Evolutionary conservation across 2,113 vertebrate genomes (phyloP), one percentile per base, ranked within the genome.

Genomic region (Cryptomyrus ogoouensis): DNA sequence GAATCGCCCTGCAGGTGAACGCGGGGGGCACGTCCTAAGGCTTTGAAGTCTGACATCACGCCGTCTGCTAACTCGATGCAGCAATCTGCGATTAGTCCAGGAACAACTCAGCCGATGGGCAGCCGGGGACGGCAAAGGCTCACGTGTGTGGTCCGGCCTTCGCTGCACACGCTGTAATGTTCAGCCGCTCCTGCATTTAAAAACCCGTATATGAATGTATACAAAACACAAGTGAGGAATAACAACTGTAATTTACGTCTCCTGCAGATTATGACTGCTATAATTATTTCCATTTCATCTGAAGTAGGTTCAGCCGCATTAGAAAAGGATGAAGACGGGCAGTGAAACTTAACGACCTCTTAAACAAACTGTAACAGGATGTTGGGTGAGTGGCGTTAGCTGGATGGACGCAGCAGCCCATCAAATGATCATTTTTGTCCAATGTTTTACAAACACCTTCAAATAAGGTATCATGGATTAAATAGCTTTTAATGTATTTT

Each of bases 171-270:
- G 0, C 19, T 46, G 19, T 24, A 47, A 12, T 21, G 24, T n/a
- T 46, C 39, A 46, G 39, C 44, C 17, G 2, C 44, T 47, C 44
- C 35, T 24, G 19, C 83, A n/a, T 24, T 84, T 84, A 84, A 84
- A 84, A 84, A 47, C 42, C 83, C 83, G n/a, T 46, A 47, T 24
- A 84, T 24, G 39, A 84, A 84, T 84, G 83, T 84, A 47, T 84
- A 46, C 83, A 47, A 84, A 80, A 80, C 35, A 80, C 35, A 80
- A 42, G 5, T 35, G 74, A 80, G 35, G 35, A 80, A 39, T 80
- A 42, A 80, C 74, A 80, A 80, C 74, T 42, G 74, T 42, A 80
- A 80, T 80, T 80, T 80, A 80, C 35, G 74, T 80, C 35, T 19
- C 74, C 74, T 19, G 74, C 35, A 42, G 74, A 80, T 80, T 42